Conservation (phyloP, 2,888 invertebrate genomes). For the Dasysyrphus tricinctus region DNA sequence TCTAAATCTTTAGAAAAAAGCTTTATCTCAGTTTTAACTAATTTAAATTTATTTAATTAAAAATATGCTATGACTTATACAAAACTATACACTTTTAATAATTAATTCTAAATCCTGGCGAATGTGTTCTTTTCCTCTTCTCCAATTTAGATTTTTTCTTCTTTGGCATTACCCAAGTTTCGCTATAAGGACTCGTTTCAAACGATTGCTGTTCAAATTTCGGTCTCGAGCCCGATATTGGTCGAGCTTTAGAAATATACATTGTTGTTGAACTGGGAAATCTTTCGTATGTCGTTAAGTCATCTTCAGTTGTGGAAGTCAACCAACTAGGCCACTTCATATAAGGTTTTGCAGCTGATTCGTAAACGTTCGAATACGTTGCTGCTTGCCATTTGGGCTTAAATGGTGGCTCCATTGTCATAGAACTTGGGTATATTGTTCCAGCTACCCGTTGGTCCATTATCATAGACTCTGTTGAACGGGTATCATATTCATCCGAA, state of each 20-base stretch:
- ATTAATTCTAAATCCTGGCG: slow-evolving; percentile 51
- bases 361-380: slow-evolving; percentile 34
- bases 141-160: slow-evolving; percentile 59
- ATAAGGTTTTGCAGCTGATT: slow-evolving; percentile 45
- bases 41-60: not conserved
- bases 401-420: slow-evolving; percentile 23
- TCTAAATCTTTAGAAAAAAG: too few species aligned
- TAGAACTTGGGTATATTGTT: slow-evolving; percentile 48
- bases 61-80: not conserved
- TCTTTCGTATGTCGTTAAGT: slow-evolving; percentile 28
- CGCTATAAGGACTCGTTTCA: slow-evolving; percentile 15
- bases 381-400: slow-evolving; percentile 52
- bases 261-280: slow-evolving; percentile 61
- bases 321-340: slow-evolving; percentile 52
- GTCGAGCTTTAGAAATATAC: slow-evolving; percentile 59
- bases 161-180: slow-evolving; percentile 41
- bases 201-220: slow-evolving; percentile 41
- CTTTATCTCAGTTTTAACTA: not conserved
- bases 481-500: slow-evolving; percentile 51
- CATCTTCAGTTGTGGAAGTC: slow-evolving; percentile 46
- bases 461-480: slow-evolving; percentile 52
- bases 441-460: slow-evolving; percentile 59
- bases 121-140: slow-evolving; percentile 40
- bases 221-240: slow-evolving; percentile 52
- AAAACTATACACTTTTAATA: slow-evolving; percentile 35